Conservation (phyloP, 1,140 invertebrate genomes). For the Hylyphantes graminicola region DNA sequence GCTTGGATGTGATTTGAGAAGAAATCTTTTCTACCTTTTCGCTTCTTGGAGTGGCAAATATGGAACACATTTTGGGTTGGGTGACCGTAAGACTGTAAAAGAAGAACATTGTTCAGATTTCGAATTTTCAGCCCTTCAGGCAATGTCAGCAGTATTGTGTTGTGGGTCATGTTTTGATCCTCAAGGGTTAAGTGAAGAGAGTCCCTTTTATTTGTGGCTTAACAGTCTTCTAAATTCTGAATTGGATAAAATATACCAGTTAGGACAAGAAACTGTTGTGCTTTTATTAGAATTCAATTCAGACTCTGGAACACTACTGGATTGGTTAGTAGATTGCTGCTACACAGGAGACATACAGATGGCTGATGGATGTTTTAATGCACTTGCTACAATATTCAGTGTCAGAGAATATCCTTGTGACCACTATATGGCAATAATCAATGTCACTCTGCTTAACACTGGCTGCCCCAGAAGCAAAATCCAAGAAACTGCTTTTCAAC, state of each 20-base stretch:
- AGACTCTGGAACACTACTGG: slow-evolving; percentile 89
- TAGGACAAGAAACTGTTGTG: slow-evolving; percentile 93
- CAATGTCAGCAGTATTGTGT: slow-evolving; percentile 93
- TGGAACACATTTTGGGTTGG: slow-evolving; percentile 73
- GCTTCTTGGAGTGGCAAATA: slow-evolving; percentile 92
- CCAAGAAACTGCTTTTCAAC: slow-evolving; percentile 91
- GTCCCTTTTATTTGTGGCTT: slow-evolving; percentile 90
- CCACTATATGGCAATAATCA: slow-evolving; percentile 97
- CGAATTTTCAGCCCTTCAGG: slow-evolving; percentile 77
- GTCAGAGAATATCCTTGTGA: slow-evolving; percentile 98
- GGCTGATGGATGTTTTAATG: slow-evolving; percentile 94
- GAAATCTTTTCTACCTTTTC: slow-evolving; percentile 91
- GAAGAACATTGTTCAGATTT: slow-evolving; percentile 67
- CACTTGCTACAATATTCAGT: slow-evolving; percentile 94
- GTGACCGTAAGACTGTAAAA: slow-evolving; percentile 65
- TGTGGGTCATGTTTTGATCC: slow-evolving; percentile 95
- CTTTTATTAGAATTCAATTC: slow-evolving; percentile 95
- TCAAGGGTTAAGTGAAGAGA: slow-evolving; percentile 86
- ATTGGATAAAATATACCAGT: slow-evolving; percentile 87
- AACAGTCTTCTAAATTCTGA: slow-evolving; percentile 88
- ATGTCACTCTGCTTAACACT: slow-evolving; percentile 95
- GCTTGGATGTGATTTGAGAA: slow-evolving; percentile 85
- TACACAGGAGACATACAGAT: slow-evolving; percentile 91
- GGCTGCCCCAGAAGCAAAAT: slow-evolving; percentile 91
- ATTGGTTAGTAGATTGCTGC: slow-evolving; percentile 98